These are phyloP conservation scores for Zeugodacus cucurbitae DNA, from an alignment of 1,140 invertebrate genomes.

Conservation along the genomic window DNA sequence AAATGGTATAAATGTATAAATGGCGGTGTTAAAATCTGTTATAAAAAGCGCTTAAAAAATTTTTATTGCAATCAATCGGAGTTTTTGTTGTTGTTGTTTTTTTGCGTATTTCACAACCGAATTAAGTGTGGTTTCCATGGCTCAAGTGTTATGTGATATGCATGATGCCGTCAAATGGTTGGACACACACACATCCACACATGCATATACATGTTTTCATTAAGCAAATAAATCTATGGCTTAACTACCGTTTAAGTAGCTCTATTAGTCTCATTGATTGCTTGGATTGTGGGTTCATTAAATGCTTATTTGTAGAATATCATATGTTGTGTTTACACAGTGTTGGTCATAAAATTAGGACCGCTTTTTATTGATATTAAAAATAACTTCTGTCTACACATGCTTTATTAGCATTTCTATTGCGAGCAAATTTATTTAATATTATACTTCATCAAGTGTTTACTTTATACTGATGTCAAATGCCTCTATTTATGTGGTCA, in stretches of 20 bases:
- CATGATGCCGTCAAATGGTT: neutral
- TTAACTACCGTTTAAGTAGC: neutral
- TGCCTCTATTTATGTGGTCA: too few species aligned
- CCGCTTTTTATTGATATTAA: too few species aligned
- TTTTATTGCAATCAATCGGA: neutral
- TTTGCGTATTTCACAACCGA: neutral
- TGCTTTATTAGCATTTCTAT: too few species aligned
- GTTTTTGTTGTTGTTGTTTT: neutral
- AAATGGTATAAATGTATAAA: conserved; percentile 5
- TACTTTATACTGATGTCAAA: too few species aligned
- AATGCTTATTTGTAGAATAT: neutral
- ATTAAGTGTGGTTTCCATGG: conserved; percentile 11
- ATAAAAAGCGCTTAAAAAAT: neutral
- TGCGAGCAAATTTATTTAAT: too few species aligned
- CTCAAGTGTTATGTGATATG: neutral
- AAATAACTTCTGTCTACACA: too few species aligned
- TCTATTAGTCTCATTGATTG: neutral
- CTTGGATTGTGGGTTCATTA: neutral
- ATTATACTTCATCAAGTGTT: too few species aligned
- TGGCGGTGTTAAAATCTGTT: neutral
- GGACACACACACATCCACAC: neutral
- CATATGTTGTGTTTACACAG: too few species aligned
- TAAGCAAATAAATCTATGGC: neutral
- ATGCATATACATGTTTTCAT: neutral
- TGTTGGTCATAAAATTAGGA: too few species aligned